These are phyloP conservation scores for Dryobota labecula DNA, from an alignment of 2,888 invertebrate species.

Conservation along the genomic window DNA sequence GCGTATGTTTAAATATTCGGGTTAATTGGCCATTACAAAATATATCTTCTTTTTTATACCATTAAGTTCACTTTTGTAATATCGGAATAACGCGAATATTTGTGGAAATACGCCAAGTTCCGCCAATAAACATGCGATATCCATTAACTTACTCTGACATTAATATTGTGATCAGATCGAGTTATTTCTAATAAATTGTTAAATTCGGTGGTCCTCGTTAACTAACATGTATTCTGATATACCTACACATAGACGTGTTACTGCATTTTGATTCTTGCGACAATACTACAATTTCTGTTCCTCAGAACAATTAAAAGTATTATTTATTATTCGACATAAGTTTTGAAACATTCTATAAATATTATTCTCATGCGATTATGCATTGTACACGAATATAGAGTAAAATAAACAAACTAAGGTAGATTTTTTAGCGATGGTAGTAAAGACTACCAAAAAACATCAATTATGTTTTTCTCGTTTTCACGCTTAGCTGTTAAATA, in stretches of 20 bases:
- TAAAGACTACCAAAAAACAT: not conserved
- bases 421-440: slow-evolving; percentile 11
- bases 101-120: slow-evolving; percentile 21
- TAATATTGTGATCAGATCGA: slow-evolving; percentile 42
- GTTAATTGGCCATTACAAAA: slow-evolving; percentile 2
- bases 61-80: not conserved
- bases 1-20: slow-evolving; percentile 9
- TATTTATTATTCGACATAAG: slow-evolving; percentile 27
- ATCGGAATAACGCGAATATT: slow-evolving; percentile 1
- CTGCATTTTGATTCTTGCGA: slow-evolving; percentile 32
- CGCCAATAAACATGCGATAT: slow-evolving; percentile 11
- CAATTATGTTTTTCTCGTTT: slow-evolving; percentile 4
- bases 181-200: slow-evolving; percentile 52
- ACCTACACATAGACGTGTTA: slow-evolving; percentile 36
- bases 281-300: slow-evolving; percentile 41
- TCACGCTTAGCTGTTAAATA: slow-evolving; percentile 4
- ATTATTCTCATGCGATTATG: slow-evolving; percentile 49
- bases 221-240: slow-evolving; percentile 40
- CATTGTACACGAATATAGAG: slow-evolving; percentile 50
- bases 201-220: slow-evolving; percentile 65
- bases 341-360: slow-evolving; percentile 40
- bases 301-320: slow-evolving; percentile 33
- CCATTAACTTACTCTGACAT: slow-evolving; percentile 40
- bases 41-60: not conserved
- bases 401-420: slow-evolving; percentile 37